These are phyloP conservation scores for Tragulus kanchil DNA, from an alignment of 2,113 vertebrate species.

Conservation along the genomic window DNA sequence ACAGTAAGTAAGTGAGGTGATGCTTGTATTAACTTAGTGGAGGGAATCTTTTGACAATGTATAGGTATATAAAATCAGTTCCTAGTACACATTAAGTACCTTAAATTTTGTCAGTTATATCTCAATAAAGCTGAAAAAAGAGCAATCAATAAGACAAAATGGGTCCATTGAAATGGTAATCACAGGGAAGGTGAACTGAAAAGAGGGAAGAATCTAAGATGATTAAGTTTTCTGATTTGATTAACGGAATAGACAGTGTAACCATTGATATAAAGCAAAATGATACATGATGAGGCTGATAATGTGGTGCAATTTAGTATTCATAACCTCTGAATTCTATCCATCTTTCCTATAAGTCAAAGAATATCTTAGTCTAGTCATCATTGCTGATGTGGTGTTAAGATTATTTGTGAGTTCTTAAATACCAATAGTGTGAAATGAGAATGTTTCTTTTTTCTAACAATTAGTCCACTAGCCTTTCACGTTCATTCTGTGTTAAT, in stretches of 20 bases:
- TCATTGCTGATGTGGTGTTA: neutral
- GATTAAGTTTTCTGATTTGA: neutral
- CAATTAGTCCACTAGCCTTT: neutral
- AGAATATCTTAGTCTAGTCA: neutral
- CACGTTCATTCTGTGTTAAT: neutral
- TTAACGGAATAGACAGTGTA: neutral
- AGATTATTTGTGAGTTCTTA: neutral
- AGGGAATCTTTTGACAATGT: neutral
- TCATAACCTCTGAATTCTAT: neutral
- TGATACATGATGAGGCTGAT: neutral
- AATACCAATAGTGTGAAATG: neutral
- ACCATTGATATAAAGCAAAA: neutral
- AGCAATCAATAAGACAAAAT: neutral
- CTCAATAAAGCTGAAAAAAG: neutral
- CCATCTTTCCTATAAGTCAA: neutral
- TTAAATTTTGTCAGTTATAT: neutral
- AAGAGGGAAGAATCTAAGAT: neutral
- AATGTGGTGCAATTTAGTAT: neutral
- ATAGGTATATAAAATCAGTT: neutral
- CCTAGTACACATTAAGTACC: neutral
- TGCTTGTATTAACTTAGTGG: neutral
- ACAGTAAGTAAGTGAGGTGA: neutral
- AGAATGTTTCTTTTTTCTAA: neutral
- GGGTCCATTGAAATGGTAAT: neutral
- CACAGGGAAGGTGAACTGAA: neutral